These are phyloP conservation scores for Falco columbarius DNA, from an alignment of 2,797 vertebrate species.

Conservation along the genomic window DNA sequence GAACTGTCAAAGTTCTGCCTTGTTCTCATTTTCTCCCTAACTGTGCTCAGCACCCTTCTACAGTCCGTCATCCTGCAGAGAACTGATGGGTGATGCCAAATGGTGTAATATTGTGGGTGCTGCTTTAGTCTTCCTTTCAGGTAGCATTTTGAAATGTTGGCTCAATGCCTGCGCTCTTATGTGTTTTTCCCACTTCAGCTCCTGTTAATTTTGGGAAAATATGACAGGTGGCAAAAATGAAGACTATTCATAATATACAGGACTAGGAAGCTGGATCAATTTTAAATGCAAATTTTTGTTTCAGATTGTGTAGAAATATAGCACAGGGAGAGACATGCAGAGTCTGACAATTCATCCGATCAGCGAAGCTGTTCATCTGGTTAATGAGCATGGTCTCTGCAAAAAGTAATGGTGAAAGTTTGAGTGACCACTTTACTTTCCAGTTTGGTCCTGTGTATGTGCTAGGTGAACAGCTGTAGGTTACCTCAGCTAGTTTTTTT, in stretches of 20 bases:
- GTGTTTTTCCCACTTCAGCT: not conserved
- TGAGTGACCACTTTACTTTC: not conserved
- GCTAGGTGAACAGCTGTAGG: not conserved
- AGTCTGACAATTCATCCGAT: not conserved
- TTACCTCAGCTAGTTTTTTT: not conserved
- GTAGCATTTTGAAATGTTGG: not conserved
- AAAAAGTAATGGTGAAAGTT: not conserved
- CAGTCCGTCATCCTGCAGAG: not conserved
- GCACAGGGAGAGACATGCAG: rapidly evolving
- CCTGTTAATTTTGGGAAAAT: not conserved
- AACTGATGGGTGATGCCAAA: not conserved
- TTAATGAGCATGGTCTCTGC: not conserved
- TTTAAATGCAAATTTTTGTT: not conserved
- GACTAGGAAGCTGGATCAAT: not conserved
- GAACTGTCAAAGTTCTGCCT: not conserved
- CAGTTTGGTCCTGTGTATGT: rapidly evolving
- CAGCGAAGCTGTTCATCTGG: not conserved
- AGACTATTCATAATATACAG: not conserved
- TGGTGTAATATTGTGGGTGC: not conserved
- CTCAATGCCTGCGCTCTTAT: not conserved
- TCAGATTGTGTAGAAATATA: not conserved
- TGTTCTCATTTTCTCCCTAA: not conserved
- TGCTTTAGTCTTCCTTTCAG: not conserved
- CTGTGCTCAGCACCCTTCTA: not conserved
- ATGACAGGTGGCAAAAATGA: not conserved